Percentiles rank a stretch among this genome's conserved stretches.
Conservation (phyloP, 2,888 invertebrate genomes). For the Ecliptopera silaceata region DNA sequence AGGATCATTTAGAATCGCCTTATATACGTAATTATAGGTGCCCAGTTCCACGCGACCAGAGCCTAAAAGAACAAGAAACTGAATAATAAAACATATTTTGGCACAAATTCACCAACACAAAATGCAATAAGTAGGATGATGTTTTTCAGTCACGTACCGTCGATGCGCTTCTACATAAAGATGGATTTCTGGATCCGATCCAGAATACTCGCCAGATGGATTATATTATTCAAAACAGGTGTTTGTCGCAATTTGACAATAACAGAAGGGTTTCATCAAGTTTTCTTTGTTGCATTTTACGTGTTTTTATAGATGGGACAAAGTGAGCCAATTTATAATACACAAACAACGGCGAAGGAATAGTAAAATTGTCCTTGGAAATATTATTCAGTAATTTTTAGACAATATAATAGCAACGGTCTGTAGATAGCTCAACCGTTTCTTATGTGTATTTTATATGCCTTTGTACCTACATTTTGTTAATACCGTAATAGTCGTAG, state of each 20-base stretch:
- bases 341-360: background rate
- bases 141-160: constrained; percentile 44
- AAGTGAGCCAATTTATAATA: constrained; percentile 12
- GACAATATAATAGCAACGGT: too few species aligned
- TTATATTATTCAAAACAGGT: constrained; percentile 52
- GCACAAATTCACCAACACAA: constrained; percentile 29
- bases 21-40: too few species aligned
- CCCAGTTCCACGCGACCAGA: too few species aligned
- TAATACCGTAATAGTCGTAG: too few species aligned
- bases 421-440: too few species aligned
- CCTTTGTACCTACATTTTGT: too few species aligned
- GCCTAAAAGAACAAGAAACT: too few species aligned
- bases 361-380: background rate
- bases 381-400: too few species aligned
- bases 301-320: constrained; percentile 13
- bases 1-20: too few species aligned
- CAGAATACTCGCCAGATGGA: constrained; percentile 44
- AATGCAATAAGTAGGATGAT: constrained; percentile 36
- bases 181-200: constrained; percentile 50
- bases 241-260: constrained; percentile 40
- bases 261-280: constrained; percentile 41
- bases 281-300: constrained; percentile 23
- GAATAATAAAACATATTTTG: constrained; percentile 29
- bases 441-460: too few species aligned
- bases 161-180: constrained; percentile 42